phyloP scores from a whole-genome alignment of 2,888 invertebrate species.

The Adela reaumurella region DNA sequence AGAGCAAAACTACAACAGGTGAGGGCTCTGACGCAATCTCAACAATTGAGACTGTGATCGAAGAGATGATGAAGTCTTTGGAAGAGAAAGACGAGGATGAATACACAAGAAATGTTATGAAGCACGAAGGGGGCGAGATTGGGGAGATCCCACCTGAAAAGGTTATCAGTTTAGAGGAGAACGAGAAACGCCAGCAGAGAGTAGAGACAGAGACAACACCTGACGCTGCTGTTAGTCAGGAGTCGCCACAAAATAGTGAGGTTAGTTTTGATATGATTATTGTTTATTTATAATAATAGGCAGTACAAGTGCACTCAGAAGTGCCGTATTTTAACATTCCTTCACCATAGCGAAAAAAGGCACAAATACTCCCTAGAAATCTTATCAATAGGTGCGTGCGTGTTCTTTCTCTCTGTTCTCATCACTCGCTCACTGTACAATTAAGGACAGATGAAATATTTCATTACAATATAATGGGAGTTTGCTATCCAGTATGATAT shows the following conservation, averaged over 20 bases:
- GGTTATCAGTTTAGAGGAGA: slow-evolving; percentile 33
- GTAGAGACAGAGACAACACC: slow-evolving; percentile 15
- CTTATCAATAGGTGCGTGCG: too few species aligned
- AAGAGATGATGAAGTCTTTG: slow-evolving; percentile 51
- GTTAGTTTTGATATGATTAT: slow-evolving; percentile 20
- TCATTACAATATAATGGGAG: too few species aligned
- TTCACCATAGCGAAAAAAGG: too few species aligned
- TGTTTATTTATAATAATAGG: slow-evolving; percentile 21
- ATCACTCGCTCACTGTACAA: too few species aligned
- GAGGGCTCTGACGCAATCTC: slow-evolving; percentile 35
- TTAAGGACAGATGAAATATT: too few species aligned
- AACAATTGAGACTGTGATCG: slow-evolving; percentile 48
- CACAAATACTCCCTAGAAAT: too few species aligned
- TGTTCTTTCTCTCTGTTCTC: too few species aligned
- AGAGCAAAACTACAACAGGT: slow-evolving; percentile 36
- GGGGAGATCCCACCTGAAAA: slow-evolving; percentile 51
- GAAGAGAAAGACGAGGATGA: slow-evolving; percentile 50
- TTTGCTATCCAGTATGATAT: too few species aligned
- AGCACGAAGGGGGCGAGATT: slow-evolving; percentile 51
- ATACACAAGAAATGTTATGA: slow-evolving; percentile 43
- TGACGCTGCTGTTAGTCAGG: slow-evolving; percentile 3
- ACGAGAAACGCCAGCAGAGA: slow-evolving; percentile 18
- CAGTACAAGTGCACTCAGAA: too few species aligned
- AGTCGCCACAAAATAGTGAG: slow-evolving; percentile 22
- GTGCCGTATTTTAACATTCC: too few species aligned